These are phyloP conservation scores for Tauraco erythrolophus DNA, from an alignment of 2,113 vertebrate genomes.

Conservation along the genomic window DNA sequence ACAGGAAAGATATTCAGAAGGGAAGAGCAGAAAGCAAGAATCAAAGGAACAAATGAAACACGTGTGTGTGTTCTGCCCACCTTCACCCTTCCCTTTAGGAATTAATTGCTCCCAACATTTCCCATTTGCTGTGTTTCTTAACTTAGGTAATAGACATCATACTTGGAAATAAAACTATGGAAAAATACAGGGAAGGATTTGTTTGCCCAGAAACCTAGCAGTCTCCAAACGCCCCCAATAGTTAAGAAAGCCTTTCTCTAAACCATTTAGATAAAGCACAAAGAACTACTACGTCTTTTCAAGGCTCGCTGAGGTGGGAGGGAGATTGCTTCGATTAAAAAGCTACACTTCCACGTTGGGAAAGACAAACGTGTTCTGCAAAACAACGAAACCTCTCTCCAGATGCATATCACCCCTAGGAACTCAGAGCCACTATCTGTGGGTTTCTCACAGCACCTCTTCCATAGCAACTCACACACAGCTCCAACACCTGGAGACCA, in stretches of 20 bases:
- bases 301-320: background rate
- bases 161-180: background rate
- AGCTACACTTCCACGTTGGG: background rate
- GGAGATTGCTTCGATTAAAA: background rate
- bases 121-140: background rate
- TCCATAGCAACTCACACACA: fast-evolving
- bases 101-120: background rate
- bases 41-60: background rate
- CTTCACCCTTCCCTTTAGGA: background rate
- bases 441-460: background rate
- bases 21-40: background rate
- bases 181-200: background rate
- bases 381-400: background rate
- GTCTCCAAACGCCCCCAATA: background rate
- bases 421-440: background rate
- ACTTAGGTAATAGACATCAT: background rate
- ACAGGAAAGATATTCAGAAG: background rate
- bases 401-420: fast-evolving
- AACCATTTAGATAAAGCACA: background rate
- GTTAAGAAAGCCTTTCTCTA: background rate
- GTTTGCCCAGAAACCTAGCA: background rate
- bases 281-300: background rate
- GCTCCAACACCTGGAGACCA: background rate
- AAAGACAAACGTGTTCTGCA: background rate
- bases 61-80: background rate